Evolutionary conservation across 1,140 invertebrate genomes (phyloP).

Genomic region (Drosophila saltans): DNA sequence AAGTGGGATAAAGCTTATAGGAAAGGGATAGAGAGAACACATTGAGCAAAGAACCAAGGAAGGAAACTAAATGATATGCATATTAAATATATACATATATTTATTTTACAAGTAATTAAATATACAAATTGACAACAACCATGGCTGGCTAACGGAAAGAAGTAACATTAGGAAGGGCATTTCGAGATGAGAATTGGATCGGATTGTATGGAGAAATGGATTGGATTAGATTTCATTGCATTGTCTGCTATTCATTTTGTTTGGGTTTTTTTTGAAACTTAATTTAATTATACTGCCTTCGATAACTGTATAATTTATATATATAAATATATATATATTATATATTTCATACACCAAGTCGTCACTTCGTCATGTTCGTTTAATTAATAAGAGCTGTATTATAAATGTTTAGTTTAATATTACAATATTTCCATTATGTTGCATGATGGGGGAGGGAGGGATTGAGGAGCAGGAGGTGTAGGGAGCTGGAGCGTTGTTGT

Average conservation of each 20-base stretch:
- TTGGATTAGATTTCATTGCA: conserved; percentile 1
- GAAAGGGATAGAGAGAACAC: neutral
- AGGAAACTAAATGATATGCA: conserved; percentile 50
- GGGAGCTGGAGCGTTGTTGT: conserved; percentile 43
- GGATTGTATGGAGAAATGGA: neutral
- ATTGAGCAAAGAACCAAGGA: conserved; percentile 45
- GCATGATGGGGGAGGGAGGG: conserved; percentile 50
- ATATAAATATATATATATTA: conserved; percentile 48
- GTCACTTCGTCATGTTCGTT: conserved; percentile 48
- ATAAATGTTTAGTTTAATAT: conserved; percentile 48
- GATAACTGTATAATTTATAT: conserved; percentile 37
- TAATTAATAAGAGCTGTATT: conserved; percentile 59
- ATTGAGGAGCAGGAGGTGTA: conserved; percentile 33
- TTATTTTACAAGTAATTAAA: conserved; percentile 55
- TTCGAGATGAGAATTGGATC: conserved; percentile 45
- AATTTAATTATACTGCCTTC: conserved; percentile 32
- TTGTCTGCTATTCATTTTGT: conserved; percentile 38
- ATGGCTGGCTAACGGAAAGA: conserved; percentile 50
- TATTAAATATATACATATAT: conserved; percentile 43
- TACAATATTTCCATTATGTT: conserved; percentile 60
- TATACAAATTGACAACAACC: conserved; percentile 61
- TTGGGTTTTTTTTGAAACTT: conserved; percentile 13
- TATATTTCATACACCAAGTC: conserved; percentile 54
- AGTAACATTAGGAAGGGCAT: conserved; percentile 21
- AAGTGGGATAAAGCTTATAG: conserved; percentile 17